Evolutionary conservation across 1,140 invertebrate species (phyloP).

Genomic region (Drosophila grimshawi): DNA sequence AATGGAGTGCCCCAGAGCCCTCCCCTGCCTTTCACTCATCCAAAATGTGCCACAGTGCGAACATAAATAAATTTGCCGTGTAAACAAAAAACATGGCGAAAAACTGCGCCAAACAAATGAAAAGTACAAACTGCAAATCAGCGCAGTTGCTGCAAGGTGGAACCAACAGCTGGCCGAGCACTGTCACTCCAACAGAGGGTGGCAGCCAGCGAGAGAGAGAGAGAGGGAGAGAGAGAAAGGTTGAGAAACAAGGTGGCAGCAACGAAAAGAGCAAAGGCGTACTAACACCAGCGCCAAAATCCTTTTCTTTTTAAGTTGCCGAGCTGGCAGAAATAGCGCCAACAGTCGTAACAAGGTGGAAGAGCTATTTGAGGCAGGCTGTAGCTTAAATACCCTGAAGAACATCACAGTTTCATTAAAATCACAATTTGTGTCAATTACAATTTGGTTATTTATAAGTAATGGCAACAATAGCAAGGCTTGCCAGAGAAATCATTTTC

Average conservation of each 20-base stretch:
- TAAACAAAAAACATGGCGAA: constrained; percentile 66
- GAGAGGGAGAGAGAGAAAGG: not conserved
- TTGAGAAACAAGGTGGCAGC: constrained; percentile 56
- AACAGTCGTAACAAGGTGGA: constrained; percentile 37
- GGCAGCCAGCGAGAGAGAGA: not conserved
- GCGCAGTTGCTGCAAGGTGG: constrained; percentile 73
- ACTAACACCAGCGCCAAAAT: constrained; percentile 66
- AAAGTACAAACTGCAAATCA: constrained; percentile 76
- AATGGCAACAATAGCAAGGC: too few relatives aligned
- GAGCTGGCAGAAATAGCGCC: constrained; percentile 38
- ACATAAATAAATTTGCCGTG: constrained; percentile 82
- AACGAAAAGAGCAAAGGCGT: constrained; percentile 67
- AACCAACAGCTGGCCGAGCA: constrained; percentile 57
- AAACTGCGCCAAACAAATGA: constrained; percentile 65
- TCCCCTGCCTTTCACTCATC: too few relatives aligned
- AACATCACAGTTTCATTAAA: too few relatives aligned
- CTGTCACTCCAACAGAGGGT: constrained; percentile 4
- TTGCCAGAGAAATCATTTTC: too few relatives aligned
- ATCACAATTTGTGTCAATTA: too few relatives aligned
- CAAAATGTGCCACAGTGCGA: constrained; percentile 69
- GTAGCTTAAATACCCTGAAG: too few relatives aligned
- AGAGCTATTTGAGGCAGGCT: not conserved
- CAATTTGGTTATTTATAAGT: too few relatives aligned
- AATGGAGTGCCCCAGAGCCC: constrained; percentile 18
- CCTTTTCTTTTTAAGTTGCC: constrained; percentile 75